Evolutionary conservation across 2,797 vertebrate genomes (phyloP).

Genomic region (Urophycis tenuis): DNA sequence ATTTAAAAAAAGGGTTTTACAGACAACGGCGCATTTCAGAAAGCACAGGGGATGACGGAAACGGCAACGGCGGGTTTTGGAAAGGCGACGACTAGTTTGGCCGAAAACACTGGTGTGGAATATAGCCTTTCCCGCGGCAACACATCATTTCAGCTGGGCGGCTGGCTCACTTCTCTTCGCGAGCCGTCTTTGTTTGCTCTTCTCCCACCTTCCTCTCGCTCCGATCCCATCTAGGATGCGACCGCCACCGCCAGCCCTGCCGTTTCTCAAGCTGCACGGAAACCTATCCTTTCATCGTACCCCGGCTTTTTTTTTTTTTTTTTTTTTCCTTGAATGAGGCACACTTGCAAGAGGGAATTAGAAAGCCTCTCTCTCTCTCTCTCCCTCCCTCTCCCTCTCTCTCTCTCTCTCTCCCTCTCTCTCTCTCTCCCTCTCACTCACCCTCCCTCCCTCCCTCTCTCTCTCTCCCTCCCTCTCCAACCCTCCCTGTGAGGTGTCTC

Average conservation of each 20-base stretch:
- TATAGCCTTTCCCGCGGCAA: constrained; percentile 44
- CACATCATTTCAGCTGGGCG: constrained; percentile 37
- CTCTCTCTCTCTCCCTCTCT: constrained; percentile 19
- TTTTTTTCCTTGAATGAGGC: constrained; percentile 73
- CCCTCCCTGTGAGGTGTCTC: constrained; percentile 52
- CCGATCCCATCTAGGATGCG: constrained; percentile 26
- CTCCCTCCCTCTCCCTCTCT: constrained; percentile 24
- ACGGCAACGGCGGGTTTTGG: constrained; percentile 14
- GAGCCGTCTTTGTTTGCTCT: constrained; percentile 34
- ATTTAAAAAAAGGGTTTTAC: constrained; percentile 45
- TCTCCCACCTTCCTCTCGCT: constrained; percentile 37
- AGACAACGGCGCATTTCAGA: constrained; percentile 44
- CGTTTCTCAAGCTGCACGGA: constrained; percentile 43
- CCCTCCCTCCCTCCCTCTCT: constrained; percentile 51
- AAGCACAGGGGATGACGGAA: constrained; percentile 26
- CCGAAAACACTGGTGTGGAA: constrained; percentile 39
- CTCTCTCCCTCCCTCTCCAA: constrained; percentile 51
- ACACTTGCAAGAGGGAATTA: constrained; percentile 42
- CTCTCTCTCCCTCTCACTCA: constrained; percentile 54
- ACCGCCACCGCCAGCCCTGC: constrained; percentile 24
- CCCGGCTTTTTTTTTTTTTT: constrained; percentile 67
- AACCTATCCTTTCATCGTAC: constrained; percentile 50
- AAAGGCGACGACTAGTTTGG: constrained; percentile 39
- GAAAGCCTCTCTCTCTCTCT: constrained; percentile 44
- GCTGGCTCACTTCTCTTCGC: constrained; percentile 37